Evolutionary conservation across 2,888 invertebrate species (phyloP).

Genomic region (Phanerotoma sp.): DNA sequence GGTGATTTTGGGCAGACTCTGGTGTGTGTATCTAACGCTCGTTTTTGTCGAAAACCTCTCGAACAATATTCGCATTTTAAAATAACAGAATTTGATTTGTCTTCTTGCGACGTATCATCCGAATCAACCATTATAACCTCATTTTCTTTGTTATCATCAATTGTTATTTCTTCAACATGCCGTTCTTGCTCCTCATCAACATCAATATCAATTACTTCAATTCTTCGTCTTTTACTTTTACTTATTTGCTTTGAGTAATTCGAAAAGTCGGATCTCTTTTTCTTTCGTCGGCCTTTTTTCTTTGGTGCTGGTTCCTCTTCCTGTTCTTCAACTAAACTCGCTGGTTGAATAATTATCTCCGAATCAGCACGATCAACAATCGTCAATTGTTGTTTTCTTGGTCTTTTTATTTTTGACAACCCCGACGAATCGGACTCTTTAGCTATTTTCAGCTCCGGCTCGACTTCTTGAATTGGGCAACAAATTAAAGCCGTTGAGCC

Average conservation of each 20-base stretch:
- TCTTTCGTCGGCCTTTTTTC: conserved; percentile 42
- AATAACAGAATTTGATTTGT: conserved; percentile 13
- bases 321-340: conserved; percentile 42
- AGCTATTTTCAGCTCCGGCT: no score
- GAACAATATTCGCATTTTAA: conserved; percentile 48
- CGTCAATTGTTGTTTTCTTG: conserved; percentile 53
- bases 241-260: conserved; percentile 30
- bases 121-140: conserved; percentile 53
- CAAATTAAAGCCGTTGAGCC: conserved; percentile 8
- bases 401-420: conserved; percentile 44
- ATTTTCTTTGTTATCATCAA: conserved; percentile 54
- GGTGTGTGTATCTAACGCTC: conserved; percentile 46
- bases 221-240: conserved; percentile 25
- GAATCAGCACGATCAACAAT: conserved; percentile 53
- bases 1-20: conserved; percentile 47
- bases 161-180: conserved; percentile 46
- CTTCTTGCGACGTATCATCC: conserved; percentile 39
- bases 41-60: conserved; percentile 46
- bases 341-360: conserved; percentile 55
- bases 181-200: conserved; percentile 24
- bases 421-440: neutral
- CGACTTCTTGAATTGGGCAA: neutral
- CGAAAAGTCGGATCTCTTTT: conserved; percentile 24
- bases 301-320: conserved; percentile 37
- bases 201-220: conserved; percentile 53